Percentiles rank a stretch among this genome's conserved stretches.
Evolutionary conservation across 2,888 invertebrate genomes (phyloP).

Genomic region (Plusia festucae): DNA sequence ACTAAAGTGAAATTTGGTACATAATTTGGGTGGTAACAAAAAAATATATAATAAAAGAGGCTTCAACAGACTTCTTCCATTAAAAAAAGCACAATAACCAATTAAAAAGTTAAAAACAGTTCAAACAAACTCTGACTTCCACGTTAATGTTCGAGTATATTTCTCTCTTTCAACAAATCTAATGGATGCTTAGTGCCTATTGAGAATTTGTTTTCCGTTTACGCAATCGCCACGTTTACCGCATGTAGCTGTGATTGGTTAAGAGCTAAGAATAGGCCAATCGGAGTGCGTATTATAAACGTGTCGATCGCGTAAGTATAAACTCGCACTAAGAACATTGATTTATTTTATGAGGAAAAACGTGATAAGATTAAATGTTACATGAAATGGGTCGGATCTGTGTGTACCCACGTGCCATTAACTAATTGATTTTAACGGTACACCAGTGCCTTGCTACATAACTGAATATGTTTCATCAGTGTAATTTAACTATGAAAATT

Average conservation of each 20-base stretch:
- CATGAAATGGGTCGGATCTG: slow-evolving; percentile 7
- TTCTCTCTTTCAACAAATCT: neutral
- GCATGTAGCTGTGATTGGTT: no score
- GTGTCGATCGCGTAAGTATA: no score
- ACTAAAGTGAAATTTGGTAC: no score
- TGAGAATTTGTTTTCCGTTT: no score
- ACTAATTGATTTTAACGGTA: slow-evolving; percentile 7
- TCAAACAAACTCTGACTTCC: neutral
- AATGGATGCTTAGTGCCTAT: no score
- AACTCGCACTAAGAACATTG: no score
- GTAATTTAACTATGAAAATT: neutral
- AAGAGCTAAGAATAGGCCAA: no score
- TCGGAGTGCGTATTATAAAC: no score
- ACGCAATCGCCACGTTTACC: no score
- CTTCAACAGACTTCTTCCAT: neutral
- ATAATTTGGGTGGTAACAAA: no score
- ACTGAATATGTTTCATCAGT: neutral
- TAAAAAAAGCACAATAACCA: neutral
- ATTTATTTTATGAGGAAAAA: slow-evolving; percentile 4
- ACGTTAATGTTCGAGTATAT: neutral
- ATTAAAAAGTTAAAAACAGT: neutral
- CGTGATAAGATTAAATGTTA: slow-evolving; percentile 1
- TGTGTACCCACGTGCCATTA: slow-evolving; percentile 8
- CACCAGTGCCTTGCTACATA: neutral
- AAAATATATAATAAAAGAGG: neutral